Percentiles rank a stretch among this genome's conserved stretches.
Conservation (phyloP, 2,797 vertebrate genomes). For the Spinus pinus region DNA sequence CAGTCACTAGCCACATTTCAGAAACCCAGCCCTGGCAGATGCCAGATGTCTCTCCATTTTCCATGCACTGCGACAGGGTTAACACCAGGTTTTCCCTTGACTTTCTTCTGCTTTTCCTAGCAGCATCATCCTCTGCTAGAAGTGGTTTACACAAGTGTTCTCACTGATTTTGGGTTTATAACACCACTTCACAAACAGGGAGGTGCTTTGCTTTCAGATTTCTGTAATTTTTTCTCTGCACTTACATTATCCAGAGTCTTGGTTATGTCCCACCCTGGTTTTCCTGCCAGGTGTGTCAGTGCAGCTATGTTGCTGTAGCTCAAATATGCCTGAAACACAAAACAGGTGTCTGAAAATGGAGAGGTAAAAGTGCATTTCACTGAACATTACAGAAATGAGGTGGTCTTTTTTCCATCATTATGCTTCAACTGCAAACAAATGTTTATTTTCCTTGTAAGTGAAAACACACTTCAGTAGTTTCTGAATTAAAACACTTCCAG, state of each 20-base stretch:
- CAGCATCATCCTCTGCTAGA: background rate
- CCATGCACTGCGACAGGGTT: background rate
- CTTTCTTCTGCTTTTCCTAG: background rate
- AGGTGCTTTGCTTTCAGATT: background rate
- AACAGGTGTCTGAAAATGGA: background rate
- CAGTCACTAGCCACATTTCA: background rate
- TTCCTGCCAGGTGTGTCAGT: constrained; percentile 69
- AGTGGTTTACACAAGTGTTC: background rate
- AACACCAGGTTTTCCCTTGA: background rate
- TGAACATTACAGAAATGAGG: background rate
- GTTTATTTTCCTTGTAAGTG: background rate
- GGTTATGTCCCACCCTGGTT: constrained; percentile 74
- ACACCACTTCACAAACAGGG: background rate
- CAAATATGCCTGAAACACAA: constrained; percentile 69
- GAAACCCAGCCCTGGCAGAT: background rate
- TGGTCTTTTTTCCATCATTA: background rate
- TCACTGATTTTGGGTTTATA: background rate
- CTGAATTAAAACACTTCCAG: constrained; percentile 37
- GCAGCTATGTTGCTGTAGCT: constrained; percentile 74
- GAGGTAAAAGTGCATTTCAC: background rate
- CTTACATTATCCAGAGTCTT: constrained; percentile 62
- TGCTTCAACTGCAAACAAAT: background rate
- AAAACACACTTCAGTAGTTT: constrained; percentile 10
- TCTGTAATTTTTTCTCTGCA: background rate
- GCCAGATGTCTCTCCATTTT: background rate